Evolutionary conservation across 2,888 invertebrate species (phyloP), one percentile per base, ranked within the genome.

Genomic region (Teinopalpus imperialis): DNA sequence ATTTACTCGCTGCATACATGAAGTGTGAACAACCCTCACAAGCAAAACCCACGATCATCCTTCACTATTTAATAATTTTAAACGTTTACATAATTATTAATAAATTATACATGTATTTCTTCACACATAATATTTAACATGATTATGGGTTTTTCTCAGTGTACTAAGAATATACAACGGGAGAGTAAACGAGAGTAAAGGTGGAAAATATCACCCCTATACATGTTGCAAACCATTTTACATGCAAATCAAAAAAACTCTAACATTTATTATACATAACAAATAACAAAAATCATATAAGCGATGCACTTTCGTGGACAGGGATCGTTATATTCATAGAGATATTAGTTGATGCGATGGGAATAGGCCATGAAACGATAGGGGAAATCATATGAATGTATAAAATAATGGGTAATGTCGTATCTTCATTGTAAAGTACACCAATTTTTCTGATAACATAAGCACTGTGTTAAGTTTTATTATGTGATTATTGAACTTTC

Each of bases 201-300:
- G n/a, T 54, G 57, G 57, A 67, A 48, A 53, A 51, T 48, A 59
- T 53, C 48, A 59, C 65, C 64, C 62, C 68, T 71, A 69, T 57
- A 56, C 57, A 81, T 86, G 81, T 79, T 67, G 86, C 88, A 88
- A 88, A 87, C 76, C 68, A 88, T 78, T 75, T 55, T 82, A 88
- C 87, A 88, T 88, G 87, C 87, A 87, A 87, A 86, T 76, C 61
- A 69, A 55, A 69, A n/a, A 57, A 52, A 51, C 40, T 56, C 61
- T 62, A 82, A 86, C 78, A 86, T 74, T 63, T 62, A 43, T 42
- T 71, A 74, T n/a, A n/a, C n/a, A n/a, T n/a, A n/a, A n/a, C n/a
- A 71, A 52, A 52, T 18, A 63, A 63, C 52, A 43, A 46, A 80
- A 78, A 72, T 61, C 56, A 57, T 67, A 63, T 52, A 87, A 86